Conservation (phyloP, 1,140 invertebrate species). For the Hesperophylax magnus region DNA sequence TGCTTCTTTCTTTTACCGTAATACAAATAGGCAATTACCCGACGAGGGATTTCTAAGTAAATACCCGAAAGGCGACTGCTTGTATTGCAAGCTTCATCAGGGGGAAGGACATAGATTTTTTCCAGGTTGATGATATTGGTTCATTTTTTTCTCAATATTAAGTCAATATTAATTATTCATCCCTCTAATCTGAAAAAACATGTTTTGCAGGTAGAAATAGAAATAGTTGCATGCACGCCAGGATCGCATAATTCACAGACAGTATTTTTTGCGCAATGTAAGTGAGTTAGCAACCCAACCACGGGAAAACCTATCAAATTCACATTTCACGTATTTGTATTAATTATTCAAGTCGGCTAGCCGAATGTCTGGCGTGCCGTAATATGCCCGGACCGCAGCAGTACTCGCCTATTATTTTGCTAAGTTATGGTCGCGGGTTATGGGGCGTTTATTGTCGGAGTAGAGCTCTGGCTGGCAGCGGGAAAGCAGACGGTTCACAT, state of each 20-base stretch:
- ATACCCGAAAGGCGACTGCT: conserved; percentile 21
- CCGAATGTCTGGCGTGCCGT: conserved; percentile 45
- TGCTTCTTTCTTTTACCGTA: conserved; percentile 40
- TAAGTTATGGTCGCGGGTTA: conserved; percentile 49
- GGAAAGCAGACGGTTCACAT: conserved; percentile 30
- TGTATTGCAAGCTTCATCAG: background rate
- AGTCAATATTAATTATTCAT: too few relatives aligned
- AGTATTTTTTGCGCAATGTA: conserved; percentile 21
- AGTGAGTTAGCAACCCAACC: conserved; percentile 7
- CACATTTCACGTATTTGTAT: conserved; percentile 41
- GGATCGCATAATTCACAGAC: conserved; percentile 26
- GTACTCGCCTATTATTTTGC: conserved; percentile 41
- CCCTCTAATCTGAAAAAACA: background rate
- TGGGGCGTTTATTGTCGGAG: conserved; percentile 49
- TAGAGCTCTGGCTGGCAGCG: background rate
- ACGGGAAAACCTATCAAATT: conserved; percentile 8
- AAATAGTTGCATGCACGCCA: conserved; percentile 5
- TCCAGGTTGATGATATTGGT: too few relatives aligned
- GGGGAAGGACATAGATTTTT: background rate
- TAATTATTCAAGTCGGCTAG: conserved; percentile 48
- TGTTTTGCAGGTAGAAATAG: background rate
- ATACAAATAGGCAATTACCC: conserved; percentile 48
- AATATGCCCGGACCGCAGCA: conserved; percentile 32
- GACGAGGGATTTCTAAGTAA: conserved; percentile 38
- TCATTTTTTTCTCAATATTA: too few relatives aligned